Evolutionary conservation across 37 sponge, comb jelly and placozoan species (phyloP).

Genomic region (Bolinopsis microptera): DNA sequence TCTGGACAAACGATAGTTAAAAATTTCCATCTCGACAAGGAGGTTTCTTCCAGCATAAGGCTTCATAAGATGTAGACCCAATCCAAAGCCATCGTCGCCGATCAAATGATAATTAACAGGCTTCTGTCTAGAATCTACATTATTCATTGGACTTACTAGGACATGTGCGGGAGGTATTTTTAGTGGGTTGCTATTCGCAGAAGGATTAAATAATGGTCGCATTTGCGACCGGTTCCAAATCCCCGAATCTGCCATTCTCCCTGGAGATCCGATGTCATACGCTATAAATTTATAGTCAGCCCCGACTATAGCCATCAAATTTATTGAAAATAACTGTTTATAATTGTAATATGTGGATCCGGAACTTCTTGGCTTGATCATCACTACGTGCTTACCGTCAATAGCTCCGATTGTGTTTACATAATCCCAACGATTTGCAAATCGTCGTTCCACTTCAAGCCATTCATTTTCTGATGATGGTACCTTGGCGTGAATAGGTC

Average conservation of each 20-base stretch:
- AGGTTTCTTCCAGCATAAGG: constrained; percentile 65
- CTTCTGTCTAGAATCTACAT: neutral
- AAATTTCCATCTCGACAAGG: constrained; percentile 13
- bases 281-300: constrained; percentile 69
- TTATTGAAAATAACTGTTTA: constrained; percentile 66
- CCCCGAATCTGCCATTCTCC: constrained; percentile 70
- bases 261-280: constrained; percentile 67
- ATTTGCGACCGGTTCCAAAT: constrained; percentile 53
- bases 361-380: constrained; percentile 49
- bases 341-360: constrained; percentile 70
- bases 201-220: neutral
- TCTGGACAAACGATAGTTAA: constrained; percentile 70
- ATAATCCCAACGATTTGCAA: constrained; percentile 64
- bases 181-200: constrained; percentile 15
- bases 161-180: neutral
- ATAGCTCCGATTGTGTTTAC: constrained; percentile 66
- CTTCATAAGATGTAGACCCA: constrained; percentile 60
- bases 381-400: constrained; percentile 72
- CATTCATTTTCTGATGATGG: constrained; percentile 61
- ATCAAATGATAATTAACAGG: constrained; percentile 31
- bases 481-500: neutral
- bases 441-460: constrained; percentile 30
- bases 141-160: neutral
- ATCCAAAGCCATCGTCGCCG: constrained; percentile 73
- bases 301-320: constrained; percentile 66